Evolutionary conservation across 2,113 vertebrate species (phyloP), one percentile per base, ranked within the genome.

Genomic region (Dermatemys mawii): DNA sequence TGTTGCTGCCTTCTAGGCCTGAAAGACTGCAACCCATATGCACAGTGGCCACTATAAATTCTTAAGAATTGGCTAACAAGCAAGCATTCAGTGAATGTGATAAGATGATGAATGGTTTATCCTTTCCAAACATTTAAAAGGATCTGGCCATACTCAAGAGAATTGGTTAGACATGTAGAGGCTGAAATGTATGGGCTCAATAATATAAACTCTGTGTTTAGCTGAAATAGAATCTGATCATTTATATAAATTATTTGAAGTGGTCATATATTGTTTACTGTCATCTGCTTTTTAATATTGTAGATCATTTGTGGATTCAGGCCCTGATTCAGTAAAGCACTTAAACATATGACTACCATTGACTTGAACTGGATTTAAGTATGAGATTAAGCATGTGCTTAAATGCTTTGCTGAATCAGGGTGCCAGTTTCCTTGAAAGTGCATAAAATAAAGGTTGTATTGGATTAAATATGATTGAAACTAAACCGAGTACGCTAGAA

Each of bases 61-160:
- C 11, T 0, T 0, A 50, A 22, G 17, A 67, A 38, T 27, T 78
- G 48, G 41, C 29, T 12, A 48, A 82, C 55, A 48, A 81, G 3
- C 2, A 53, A 78, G 3, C 1, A 53, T n/a, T 22, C 41, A 80
- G 32, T 91, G 53, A 11, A 46, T 78, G 3, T 89, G 41, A 63
- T 93, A 84, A 57, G 17, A 41, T 50, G 94, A 54, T 14, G 70
- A 85, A 27, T 75, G 73, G 70, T 84, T 92, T 84, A 90, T 85
- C 38, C 51, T 89, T 84, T 76, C 41, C 14, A 27, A 84, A 29
- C 4, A 46, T 81, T 50, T n/a, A 8, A 27, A 82, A 95, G 87
- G 60, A 24, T 76, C 32, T 38, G 3, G 75, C 54, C 84, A 0
- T 75, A 2, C 38, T 81, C 4, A 81, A 10, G 87, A 57, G 48